Percentiles rank a stretch among this genome's conserved stretches.
phyloP scores from a whole-genome alignment of 2,113 vertebrate genomes.

The Solenodon paradoxus region DNA sequence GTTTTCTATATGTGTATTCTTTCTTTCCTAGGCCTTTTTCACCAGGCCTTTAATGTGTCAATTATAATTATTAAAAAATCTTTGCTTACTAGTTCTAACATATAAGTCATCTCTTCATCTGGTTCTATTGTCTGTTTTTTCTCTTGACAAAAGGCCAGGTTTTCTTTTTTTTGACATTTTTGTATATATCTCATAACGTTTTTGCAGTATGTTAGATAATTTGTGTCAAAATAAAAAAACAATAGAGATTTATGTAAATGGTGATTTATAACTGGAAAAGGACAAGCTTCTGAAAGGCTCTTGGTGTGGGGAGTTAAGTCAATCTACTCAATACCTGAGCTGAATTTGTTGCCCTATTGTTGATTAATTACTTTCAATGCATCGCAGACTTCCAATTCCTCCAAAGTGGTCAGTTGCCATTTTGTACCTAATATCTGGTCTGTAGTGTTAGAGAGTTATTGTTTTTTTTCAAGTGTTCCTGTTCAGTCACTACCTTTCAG shows the following conservation, averaged over 20 bases:
- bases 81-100: neutral
- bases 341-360: neutral
- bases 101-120: neutral
- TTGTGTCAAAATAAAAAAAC: neutral
- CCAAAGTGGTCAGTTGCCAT: neutral
- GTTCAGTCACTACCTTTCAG: neutral
- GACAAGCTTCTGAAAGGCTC: neutral
- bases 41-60: neutral
- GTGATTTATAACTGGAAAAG: neutral
- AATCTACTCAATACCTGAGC: neutral
- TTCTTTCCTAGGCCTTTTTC: neutral
- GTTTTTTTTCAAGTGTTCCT: neutral
- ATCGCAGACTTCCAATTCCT: neutral
- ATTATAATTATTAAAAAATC: neutral
- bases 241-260: neutral
- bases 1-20: neutral
- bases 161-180: neutral
- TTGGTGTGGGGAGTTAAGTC: neutral
- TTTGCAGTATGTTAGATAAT: neutral
- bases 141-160: neutral
- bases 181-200: neutral
- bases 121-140: neutral
- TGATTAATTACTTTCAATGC: neutral
- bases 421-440: neutral
- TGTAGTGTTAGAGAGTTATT: neutral